Evolutionary conservation across 2,888 invertebrate species (phyloP).

Genomic region (Drosophila testacea): DNA sequence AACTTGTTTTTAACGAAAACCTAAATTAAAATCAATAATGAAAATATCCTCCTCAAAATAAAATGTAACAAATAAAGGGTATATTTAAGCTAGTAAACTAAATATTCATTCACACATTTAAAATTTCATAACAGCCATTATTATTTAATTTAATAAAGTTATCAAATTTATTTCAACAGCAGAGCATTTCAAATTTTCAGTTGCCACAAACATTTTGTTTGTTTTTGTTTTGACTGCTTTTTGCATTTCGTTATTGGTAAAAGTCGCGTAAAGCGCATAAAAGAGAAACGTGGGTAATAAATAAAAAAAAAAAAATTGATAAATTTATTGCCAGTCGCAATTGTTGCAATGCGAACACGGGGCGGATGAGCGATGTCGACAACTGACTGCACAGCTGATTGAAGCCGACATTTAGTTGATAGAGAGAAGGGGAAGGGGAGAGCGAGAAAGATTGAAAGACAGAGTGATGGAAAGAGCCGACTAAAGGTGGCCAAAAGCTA

Average conservation of each 20-base stretch:
- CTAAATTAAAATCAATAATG: background rate
- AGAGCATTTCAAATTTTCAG: slow-evolving; percentile 28
- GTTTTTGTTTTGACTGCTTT: slow-evolving; percentile 8
- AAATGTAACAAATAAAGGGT: background rate
- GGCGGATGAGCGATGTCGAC: slow-evolving; percentile 60
- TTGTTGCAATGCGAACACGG: slow-evolving; percentile 55
- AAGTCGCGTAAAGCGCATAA: slow-evolving; percentile 17
- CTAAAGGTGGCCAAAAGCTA: slow-evolving; percentile 42
- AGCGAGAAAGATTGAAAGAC: background rate
- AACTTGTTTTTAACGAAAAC: background rate
- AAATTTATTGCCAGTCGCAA: slow-evolving; percentile 72
- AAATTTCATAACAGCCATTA: background rate
- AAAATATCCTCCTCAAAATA: background rate
- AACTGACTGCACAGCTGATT: slow-evolving; percentile 66
- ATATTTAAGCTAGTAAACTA: background rate
- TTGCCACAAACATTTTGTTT: background rate
- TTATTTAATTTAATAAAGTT: background rate
- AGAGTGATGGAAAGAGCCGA: background rate
- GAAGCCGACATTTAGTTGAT: slow-evolving; percentile 58
- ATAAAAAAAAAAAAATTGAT: slow-evolving; percentile 55
- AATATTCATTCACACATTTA: background rate
- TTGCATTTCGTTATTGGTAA: slow-evolving; percentile 43
- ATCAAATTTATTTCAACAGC: background rate
- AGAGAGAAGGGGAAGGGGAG: background rate
- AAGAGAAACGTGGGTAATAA: slow-evolving; percentile 53